phyloP scores from a whole-genome alignment of 2,113 vertebrate genomes.

The Aspiorhynchus laticeps region DNA sequence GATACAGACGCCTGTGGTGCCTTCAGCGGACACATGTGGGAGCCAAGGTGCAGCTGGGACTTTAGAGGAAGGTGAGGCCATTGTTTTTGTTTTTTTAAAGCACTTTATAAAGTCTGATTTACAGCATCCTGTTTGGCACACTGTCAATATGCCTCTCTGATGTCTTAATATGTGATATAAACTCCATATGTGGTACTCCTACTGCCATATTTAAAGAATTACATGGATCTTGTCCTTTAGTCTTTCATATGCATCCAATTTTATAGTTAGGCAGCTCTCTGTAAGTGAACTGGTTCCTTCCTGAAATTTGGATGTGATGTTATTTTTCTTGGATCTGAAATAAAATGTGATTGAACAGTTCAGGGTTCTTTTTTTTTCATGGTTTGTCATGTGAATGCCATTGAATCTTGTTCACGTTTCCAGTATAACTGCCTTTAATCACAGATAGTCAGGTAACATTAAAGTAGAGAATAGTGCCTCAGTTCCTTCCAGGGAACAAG shows the following conservation, averaged over 20 bases:
- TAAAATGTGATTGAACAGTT: neutral
- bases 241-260: neutral
- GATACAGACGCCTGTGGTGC: neutral
- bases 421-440: neutral
- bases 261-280: neutral
- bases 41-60: neutral
- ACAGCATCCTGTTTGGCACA: neutral
- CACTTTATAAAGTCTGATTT: neutral
- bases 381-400: neutral
- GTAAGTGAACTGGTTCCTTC: conserved; percentile 2
- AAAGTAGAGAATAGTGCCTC: neutral
- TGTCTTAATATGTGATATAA: neutral
- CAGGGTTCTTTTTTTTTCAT: neutral
- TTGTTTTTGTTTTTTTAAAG: neutral
- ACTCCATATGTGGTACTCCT: neutral
- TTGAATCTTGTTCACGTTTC: neutral
- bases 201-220: neutral
- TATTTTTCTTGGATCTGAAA: neutral
- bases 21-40: neutral
- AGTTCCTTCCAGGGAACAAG: neutral
- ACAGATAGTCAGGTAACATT: neutral
- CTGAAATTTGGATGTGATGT: neutral
- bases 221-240: neutral
- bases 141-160: neutral
- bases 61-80: conserved; percentile 26